Conservation (phyloP, 2,888 invertebrate species). For the Dromius quadrimaculatus region DNA sequence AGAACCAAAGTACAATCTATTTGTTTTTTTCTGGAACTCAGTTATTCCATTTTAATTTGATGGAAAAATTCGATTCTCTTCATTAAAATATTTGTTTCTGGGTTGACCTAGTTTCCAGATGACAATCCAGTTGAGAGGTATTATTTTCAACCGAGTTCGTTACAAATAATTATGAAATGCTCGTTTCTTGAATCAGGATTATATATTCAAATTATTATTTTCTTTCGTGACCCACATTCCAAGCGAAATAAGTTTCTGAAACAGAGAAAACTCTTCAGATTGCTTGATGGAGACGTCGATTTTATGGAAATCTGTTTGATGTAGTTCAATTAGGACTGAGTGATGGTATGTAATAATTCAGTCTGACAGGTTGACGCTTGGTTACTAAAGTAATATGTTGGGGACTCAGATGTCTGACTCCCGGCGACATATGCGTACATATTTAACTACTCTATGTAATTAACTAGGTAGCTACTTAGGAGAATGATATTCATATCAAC, state of each 20-base stretch:
- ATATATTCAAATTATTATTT: not conserved
- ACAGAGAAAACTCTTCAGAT: not conserved
- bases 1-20: no score
- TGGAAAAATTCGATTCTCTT: not conserved
- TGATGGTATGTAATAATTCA: not conserved
- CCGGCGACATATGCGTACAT: not conserved
- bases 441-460: not conserved
- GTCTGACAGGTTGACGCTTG: not conserved
- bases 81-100: not conserved
- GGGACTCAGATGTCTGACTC: not conserved
- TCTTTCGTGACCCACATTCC: not conserved
- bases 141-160: not conserved
- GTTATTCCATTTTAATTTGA: not conserved
- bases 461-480: not conserved
- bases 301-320: not conserved
- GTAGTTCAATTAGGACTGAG: not conserved
- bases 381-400: not conserved
- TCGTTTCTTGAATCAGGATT: not conserved
- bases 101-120: not conserved
- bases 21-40: no score
- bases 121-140: not conserved
- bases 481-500: no score
- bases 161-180: not conserved
- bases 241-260: not conserved
- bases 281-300: not conserved